These are phyloP conservation scores for Nephrotoma flavescens DNA, from an alignment of 2,888 invertebrate genomes.

Conservation along the genomic window DNA sequence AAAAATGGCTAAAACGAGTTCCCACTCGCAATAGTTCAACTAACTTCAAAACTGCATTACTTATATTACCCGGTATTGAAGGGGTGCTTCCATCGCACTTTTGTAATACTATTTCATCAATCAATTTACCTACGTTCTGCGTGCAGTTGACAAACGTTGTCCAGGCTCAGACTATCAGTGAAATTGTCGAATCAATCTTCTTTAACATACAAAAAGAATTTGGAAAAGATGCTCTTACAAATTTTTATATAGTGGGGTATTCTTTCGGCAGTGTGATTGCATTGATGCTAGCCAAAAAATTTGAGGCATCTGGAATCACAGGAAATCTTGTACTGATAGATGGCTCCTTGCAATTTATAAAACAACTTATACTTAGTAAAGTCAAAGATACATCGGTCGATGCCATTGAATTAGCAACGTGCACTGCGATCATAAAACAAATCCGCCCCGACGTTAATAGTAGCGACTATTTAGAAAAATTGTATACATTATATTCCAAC, in stretches of 20 bases:
- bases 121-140: conserved; percentile 18
- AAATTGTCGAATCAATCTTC: background rate
- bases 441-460: too few species aligned
- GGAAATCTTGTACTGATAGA: background rate
- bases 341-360: background rate
- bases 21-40: background rate
- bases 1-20: conserved; percentile 34
- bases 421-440: too few species aligned
- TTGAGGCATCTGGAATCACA: conserved; percentile 37
- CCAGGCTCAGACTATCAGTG: background rate
- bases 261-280: background rate
- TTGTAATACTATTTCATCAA: conserved; percentile 21
- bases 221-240: conserved; percentile 37
- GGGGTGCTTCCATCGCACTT: conserved; percentile 39
- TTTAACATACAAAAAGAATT: conserved; percentile 16
- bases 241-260: conserved; percentile 69
- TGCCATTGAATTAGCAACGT: background rate
- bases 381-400: background rate
- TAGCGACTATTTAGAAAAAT: too few species aligned
- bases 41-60: conserved; percentile 21
- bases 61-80: conserved; percentile 53
- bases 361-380: background rate
- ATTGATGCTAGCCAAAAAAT: conserved; percentile 26
- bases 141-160: conserved; percentile 16
- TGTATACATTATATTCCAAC: too few species aligned